A percentile compares a stretch with the other conserved stretches of the same genome.
Conservation (phyloP, 1,140 invertebrate species). For the Lasioglossum baleicum region DNA sequence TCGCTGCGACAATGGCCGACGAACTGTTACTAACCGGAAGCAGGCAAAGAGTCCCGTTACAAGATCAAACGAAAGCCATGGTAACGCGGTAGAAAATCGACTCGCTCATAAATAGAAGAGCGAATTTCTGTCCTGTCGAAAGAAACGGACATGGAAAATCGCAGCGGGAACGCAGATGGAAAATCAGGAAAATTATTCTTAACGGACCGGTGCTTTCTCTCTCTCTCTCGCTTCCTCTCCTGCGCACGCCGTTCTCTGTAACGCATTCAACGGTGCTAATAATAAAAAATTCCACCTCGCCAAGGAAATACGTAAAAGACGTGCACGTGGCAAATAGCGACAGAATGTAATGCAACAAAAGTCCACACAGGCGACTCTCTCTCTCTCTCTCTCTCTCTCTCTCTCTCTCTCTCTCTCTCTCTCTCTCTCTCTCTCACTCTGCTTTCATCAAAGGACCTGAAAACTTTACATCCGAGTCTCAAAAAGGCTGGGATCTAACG, state of each 20-base stretch:
- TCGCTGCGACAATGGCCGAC: too few relatives aligned
- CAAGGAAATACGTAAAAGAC: not conserved
- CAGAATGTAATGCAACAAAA: conserved; percentile 26
- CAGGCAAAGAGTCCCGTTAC: too few relatives aligned
- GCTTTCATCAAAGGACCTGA: not conserved
- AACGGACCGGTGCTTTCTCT: not conserved
- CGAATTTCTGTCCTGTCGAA: too few relatives aligned
- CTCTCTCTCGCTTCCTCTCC: too few relatives aligned
- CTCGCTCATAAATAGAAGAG: not conserved
- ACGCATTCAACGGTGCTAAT: conserved; percentile 1
- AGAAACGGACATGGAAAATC: too few relatives aligned
- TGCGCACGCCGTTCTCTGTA: too few relatives aligned
- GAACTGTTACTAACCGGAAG: too few relatives aligned
- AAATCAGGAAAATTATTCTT: conserved; percentile 13
- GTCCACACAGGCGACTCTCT: conserved; percentile 10
- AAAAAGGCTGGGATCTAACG: conserved; percentile 3
- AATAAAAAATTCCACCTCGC: not conserved
- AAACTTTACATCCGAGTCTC: conserved; percentile 9
- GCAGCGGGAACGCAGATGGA: too few relatives aligned
- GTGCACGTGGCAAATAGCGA: not conserved
- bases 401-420: not conserved
- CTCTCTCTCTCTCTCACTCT: too few relatives aligned
- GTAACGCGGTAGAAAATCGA: not conserved
- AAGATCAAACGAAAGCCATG: too few relatives aligned
- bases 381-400: too few relatives aligned